These are phyloP conservation scores for Neoarius graeffei DNA, from an alignment of 2,113 vertebrate species.

Conservation along the genomic window DNA sequence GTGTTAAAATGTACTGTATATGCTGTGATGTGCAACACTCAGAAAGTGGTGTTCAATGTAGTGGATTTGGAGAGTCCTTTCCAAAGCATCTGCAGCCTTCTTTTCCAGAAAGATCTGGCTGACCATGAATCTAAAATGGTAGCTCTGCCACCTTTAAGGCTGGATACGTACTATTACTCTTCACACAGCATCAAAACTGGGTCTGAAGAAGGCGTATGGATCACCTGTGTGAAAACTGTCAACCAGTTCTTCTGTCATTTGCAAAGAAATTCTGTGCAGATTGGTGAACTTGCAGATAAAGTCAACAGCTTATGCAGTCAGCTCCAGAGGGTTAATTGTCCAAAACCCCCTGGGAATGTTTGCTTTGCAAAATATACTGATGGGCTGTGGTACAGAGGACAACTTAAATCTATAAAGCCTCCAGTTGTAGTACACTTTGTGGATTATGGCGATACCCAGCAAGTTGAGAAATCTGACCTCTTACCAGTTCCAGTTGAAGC, in stretches of 20 bases:
- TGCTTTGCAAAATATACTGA: conserved; percentile 89
- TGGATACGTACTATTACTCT: conserved; percentile 87
- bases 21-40: conserved; percentile 79
- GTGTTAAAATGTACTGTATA: conserved; percentile 87
- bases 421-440: conserved; percentile 83
- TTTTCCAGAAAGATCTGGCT: conserved; percentile 73
- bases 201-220: conserved; percentile 79
- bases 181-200: conserved; percentile 84
- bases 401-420: conserved; percentile 71
- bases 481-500: conserved; percentile 82
- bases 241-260: conserved; percentile 87
- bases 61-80: conserved; percentile 92
- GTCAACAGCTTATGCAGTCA: conserved; percentile 70
- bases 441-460: conserved; percentile 86
- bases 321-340: conserved; percentile 59
- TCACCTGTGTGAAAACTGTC: conserved; percentile 78
- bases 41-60: conserved; percentile 78
- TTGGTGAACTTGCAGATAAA: conserved; percentile 72
- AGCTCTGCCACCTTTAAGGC: conserved; percentile 68
- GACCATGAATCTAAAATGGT: conserved; percentile 63
- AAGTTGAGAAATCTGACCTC: conserved; percentile 72
- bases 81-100: conserved; percentile 78
- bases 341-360: conserved; percentile 67
- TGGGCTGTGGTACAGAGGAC: conserved; percentile 85
- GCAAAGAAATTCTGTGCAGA: conserved; percentile 70